Evolutionary conservation across 1,140 invertebrate genomes (phyloP).

Genomic region (Copidosoma floridanum): DNA sequence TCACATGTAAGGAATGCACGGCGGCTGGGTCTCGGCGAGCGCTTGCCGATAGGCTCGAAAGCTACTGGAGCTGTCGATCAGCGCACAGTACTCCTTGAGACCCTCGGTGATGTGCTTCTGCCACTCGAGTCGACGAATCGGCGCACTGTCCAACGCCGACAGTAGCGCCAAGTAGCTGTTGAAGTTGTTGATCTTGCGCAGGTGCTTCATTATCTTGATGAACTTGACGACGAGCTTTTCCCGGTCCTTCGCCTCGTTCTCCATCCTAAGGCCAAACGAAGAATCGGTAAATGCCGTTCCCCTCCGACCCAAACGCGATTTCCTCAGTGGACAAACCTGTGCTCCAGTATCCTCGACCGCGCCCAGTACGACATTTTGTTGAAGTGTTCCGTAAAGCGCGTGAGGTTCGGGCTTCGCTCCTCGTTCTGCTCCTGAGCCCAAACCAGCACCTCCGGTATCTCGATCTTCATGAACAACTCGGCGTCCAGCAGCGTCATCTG

Average conservation of each 20-base stretch:
- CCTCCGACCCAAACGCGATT: too few relatives aligned
- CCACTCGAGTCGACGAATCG: constrained; percentile 93
- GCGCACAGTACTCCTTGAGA: constrained; percentile 87
- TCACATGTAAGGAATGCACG: constrained; percentile 98
- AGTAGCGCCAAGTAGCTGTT: constrained; percentile 96
- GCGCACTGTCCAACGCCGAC: constrained; percentile 94
- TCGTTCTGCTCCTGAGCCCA: constrained; percentile 98
- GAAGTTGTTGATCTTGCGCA: constrained; percentile 97
- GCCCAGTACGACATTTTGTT: constrained; percentile 99
- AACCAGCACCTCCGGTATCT: constrained; percentile 93
- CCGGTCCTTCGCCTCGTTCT: constrained; percentile 86
- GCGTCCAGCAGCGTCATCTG: constrained; percentile 98
- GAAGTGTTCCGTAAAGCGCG: constrained; percentile 97
- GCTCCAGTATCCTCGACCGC: constrained; percentile 60
- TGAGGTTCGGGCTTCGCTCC: constrained; percentile 93
- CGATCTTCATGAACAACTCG: constrained; percentile 93
- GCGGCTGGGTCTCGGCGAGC: constrained; percentile 89
- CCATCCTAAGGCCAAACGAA: constrained; percentile 58
- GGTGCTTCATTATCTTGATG: constrained; percentile 97
- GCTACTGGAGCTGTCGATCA: constrained; percentile 95
- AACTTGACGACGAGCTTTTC: constrained; percentile 96
- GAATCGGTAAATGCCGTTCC: neutral
- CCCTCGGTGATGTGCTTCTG: constrained; percentile 89
- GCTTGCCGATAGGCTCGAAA: constrained; percentile 94
- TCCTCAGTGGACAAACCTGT: constrained; percentile 43